Evolutionary conservation across 2,113 vertebrate species (phyloP), one percentile per base, ranked within the genome.

Genomic region (Echinops telfairi): DNA sequence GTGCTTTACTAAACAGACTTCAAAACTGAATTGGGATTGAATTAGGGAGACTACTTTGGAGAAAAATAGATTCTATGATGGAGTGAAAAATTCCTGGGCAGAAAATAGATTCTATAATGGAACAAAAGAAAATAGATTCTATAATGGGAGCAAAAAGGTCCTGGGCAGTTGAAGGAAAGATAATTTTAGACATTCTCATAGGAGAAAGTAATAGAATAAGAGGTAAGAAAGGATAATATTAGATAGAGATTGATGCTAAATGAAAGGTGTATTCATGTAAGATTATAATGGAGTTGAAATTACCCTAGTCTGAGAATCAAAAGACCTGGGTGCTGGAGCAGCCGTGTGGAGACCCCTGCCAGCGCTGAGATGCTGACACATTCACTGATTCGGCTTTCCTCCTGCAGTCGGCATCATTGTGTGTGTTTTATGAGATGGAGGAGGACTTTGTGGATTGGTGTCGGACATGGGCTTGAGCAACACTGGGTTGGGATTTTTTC

Each of bases 11-110:
- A 88, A 57, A 70, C 29, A 33, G 75, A 71, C 0, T 0, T 93
- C 58, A 62, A 80, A 58, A 64, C 68, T 94, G 43, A 97, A 94
- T 97, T 97, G 96, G 97, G 96, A 94, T 97, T 96, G 10, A 94
- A 85, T 93, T 95, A 53, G 82, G 11, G 62, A 71, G 40, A 31
- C 33, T 40, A 2, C 89, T 14, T 53, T 53, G 47, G 47, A 53
- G 9, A 53, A 53, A 53, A 53, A 53, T 31, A 58, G 2, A 3
- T 38, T 79, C 78, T 91, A 0, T 40, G 62, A 80, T 31, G 6
- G 19, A 71, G 88, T 38, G 62, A 58, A 75, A 83, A 38, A n/a
- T 64, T 53, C 47, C 47, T 53, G 47, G 47, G 47, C 47, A 53
- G 10, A 53, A 53, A 53, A 83, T 31, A 58, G 1, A 3, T 38